Percentiles rank a stretch among this genome's conserved stretches.
Evolutionary conservation across 2,888 invertebrate genomes (phyloP).

Genomic region (Leistus spinibarbis): DNA sequence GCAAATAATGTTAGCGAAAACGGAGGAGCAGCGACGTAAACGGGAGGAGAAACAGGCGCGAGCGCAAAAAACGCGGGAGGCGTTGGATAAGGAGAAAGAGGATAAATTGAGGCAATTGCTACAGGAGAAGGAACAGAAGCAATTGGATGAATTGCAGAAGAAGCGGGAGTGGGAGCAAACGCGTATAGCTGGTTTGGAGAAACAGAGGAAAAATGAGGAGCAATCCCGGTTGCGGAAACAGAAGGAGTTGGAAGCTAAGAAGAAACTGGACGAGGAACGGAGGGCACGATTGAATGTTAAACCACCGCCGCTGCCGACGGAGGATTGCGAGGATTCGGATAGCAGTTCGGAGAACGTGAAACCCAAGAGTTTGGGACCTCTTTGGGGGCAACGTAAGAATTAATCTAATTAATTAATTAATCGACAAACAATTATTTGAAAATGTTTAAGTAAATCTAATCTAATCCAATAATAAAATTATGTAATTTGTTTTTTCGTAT

Average conservation of each 20-base stretch:
- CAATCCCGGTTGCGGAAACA: conserved; percentile 47
- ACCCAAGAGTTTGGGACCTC: conserved; percentile 52
- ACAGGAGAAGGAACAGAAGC: conserved; percentile 55
- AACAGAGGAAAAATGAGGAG: conserved; percentile 53
- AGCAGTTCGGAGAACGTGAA: conserved; percentile 54
- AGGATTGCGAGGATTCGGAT: conserved; percentile 65
- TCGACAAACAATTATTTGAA: not conserved
- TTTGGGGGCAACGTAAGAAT: conserved; percentile 58
- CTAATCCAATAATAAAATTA: not conserved
- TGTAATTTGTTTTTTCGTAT: conserved; percentile 43
- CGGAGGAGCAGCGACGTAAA: conserved; percentile 62
- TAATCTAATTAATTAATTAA: not conserved
- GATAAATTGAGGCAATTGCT: conserved; percentile 48
- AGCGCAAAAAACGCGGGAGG: conserved; percentile 58
- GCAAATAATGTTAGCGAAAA: conserved; percentile 63
- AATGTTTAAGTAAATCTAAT: not conserved
- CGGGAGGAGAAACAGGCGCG: conserved; percentile 57
- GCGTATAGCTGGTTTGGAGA: conserved; percentile 57
- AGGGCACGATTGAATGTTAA: conserved; percentile 47
- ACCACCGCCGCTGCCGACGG: conserved; percentile 60
- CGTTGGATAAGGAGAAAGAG: conserved; percentile 59
- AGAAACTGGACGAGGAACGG: conserved; percentile 43
- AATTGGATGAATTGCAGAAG: conserved; percentile 59
- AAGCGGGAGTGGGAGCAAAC: conserved; percentile 58
- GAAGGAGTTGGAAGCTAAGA: conserved; percentile 53